These are phyloP conservation scores for Hyperoodon ampullatus DNA, from an alignment of 2,113 vertebrate species.

Conservation along the genomic window DNA sequence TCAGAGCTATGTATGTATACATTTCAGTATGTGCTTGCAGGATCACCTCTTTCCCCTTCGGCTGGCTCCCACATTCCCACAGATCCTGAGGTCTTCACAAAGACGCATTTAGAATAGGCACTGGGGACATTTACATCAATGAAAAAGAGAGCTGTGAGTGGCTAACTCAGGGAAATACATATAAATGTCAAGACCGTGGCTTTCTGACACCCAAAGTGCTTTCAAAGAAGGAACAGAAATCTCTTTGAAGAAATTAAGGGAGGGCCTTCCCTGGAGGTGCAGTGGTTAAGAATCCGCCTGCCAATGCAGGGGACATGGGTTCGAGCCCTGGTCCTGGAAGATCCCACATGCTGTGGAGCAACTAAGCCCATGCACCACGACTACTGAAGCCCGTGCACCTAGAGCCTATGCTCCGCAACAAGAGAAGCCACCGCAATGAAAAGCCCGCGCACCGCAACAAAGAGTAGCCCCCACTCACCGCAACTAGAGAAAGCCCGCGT, in stretches of 20 bases:
- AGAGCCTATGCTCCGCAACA: too few relatives aligned
- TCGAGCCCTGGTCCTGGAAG: too few relatives aligned
- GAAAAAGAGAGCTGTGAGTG: neutral
- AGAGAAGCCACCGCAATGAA: too few relatives aligned
- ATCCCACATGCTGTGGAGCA: too few relatives aligned
- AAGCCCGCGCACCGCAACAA: fast-evolving
- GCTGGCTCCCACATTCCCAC: neutral
- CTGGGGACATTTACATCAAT: neutral
- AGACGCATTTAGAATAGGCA: neutral
- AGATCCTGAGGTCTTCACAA: neutral
- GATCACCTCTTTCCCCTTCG: fast-evolving
- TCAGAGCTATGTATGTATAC: fast-evolving
- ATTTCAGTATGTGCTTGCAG: neutral
- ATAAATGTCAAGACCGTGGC: neutral
- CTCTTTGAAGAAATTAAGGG: neutral
- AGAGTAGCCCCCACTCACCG: too few relatives aligned
- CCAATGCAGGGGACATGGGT: too few relatives aligned
- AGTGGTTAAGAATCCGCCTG: too few relatives aligned
- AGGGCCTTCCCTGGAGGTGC: too few relatives aligned
- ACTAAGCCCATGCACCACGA: too few relatives aligned
- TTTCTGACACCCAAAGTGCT: neutral
- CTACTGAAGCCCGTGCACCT: too few relatives aligned
- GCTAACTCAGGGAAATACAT: neutral
- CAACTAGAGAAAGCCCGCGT: too few relatives aligned
- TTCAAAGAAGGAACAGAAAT: neutral